Evolutionary conservation across 2,113 vertebrate species (phyloP).

Genomic region (Lathamus discolor): DNA sequence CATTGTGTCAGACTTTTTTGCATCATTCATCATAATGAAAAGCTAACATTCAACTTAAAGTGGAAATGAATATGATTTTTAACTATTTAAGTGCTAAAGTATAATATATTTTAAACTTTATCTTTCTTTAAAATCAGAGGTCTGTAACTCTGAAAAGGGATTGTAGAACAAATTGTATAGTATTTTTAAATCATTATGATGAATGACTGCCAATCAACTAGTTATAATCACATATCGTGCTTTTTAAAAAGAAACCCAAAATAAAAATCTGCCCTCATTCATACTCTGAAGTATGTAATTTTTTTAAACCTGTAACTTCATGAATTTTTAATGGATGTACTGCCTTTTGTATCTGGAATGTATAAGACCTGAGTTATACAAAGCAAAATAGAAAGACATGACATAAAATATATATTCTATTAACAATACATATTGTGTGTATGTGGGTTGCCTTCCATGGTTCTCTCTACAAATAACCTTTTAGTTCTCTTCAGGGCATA

Average conservation of each 20-base stretch:
- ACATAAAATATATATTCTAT: not conserved
- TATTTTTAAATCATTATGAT: conserved; percentile 52
- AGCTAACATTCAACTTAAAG: conserved; percentile 25
- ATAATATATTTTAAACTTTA: conserved; percentile 36
- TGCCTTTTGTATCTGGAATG: not conserved
- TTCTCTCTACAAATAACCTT: not conserved
- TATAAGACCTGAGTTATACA: not conserved
- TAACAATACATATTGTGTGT: not conserved
- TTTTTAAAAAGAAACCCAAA: conserved; percentile 62
- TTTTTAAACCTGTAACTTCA: conserved; percentile 25
- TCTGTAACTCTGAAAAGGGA: conserved; percentile 59
- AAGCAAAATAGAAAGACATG: not conserved
- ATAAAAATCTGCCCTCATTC: conserved; percentile 65
- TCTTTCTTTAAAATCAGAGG: conserved; percentile 69
- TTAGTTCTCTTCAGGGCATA: conserved; percentile 1
- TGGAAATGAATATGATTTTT: conserved; percentile 43
- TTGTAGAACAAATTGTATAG: conserved; percentile 57
- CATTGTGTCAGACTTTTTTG: not conserved
- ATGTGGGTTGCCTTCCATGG: not conserved
- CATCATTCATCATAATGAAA: not conserved
- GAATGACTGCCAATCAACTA: conserved; percentile 70
- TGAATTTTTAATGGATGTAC: conserved; percentile 53
- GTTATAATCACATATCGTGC: conserved; percentile 66
- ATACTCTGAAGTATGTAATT: conserved; percentile 41
- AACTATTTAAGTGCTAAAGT: conserved; percentile 35